These are phyloP conservation scores for Drosophila fuyamai DNA, from an alignment of 1,140 invertebrate species.

Conservation along the genomic window DNA sequence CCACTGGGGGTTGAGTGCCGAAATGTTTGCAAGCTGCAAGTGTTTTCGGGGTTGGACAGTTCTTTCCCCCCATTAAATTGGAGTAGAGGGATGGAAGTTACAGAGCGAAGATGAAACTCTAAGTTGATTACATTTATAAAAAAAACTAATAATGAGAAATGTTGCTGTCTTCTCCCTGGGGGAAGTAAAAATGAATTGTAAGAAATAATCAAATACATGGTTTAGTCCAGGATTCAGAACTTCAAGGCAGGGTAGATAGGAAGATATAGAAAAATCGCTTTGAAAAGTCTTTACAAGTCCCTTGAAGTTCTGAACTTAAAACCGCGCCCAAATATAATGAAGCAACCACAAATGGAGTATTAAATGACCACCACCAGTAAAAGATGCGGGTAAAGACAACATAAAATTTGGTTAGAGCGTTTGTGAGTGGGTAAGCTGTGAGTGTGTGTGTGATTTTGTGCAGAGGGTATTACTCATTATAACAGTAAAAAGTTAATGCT, in stretches of 20 bases:
- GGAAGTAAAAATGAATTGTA: not conserved
- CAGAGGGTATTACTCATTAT: slow-evolving; percentile 42
- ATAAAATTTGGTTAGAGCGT: slow-evolving; percentile 28
- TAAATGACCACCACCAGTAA: slow-evolving; percentile 24
- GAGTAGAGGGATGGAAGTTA: slow-evolving; percentile 16
- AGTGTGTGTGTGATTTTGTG: slow-evolving; percentile 4
- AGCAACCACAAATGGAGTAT: slow-evolving; percentile 29
- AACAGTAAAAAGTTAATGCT: slow-evolving; percentile 79
- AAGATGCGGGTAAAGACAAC: slow-evolving; percentile 29
- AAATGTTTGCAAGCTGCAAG: slow-evolving; percentile 27
- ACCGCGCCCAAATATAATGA: slow-evolving; percentile 17
- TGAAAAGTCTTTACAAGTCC: not conserved
- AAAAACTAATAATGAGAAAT: slow-evolving; percentile 22
- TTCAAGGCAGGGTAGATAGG: not conserved
- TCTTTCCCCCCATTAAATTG: not conserved
- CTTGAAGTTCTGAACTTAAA: not conserved
- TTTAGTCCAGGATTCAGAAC: not conserved
- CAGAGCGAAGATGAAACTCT: slow-evolving; percentile 5
- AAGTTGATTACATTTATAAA: slow-evolving; percentile 28
- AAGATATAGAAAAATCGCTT: not conserved
- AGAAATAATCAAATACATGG: not conserved
- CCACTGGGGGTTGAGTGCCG: slow-evolving; percentile 15
- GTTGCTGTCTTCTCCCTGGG: not conserved
- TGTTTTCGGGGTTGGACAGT: slow-evolving; percentile 19
- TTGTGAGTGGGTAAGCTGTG: slow-evolving; percentile 19